A percentile compares a stretch with the other conserved stretches of the same genome.
These are phyloP conservation scores for Drosophila tani DNA, from an alignment of 1,140 invertebrate species.

Conservation along the genomic window DNA sequence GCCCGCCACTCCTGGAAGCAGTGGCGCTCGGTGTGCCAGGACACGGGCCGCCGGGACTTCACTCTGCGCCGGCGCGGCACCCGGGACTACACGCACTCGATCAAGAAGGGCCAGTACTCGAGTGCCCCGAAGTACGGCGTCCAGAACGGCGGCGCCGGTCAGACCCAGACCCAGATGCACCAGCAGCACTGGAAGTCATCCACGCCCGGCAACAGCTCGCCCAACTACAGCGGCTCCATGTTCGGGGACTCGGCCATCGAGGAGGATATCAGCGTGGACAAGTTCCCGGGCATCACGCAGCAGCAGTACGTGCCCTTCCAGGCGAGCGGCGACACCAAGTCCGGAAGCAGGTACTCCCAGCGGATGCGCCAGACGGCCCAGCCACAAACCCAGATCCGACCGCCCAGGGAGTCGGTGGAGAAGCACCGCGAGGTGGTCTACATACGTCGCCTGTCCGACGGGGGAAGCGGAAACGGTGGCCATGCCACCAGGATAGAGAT, in stretches of 20 bases:
- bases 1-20: slow-evolving; percentile 84
- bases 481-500: slow-evolving; percentile 82
- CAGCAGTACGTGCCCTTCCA: slow-evolving; percentile 80
- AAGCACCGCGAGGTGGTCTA: slow-evolving; percentile 82
- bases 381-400: slow-evolving; percentile 51
- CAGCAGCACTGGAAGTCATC: slow-evolving; percentile 81
- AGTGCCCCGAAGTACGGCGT: slow-evolving; percentile 64
- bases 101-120: slow-evolving; percentile 85
- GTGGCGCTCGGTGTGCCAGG: slow-evolving; percentile 83
- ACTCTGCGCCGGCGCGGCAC: slow-evolving; percentile 87
- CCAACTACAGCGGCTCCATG: slow-evolving; percentile 84
- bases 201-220: slow-evolving; percentile 83
- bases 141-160: slow-evolving; percentile 53
- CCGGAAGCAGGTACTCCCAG: slow-evolving; percentile 70
- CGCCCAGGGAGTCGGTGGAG: slow-evolving; percentile 52
- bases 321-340: slow-evolving; percentile 67
- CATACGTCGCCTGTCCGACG: slow-evolving; percentile 76
- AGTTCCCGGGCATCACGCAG: slow-evolving; percentile 76
- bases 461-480: slow-evolving; percentile 50
- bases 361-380: slow-evolving; percentile 65
- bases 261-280: slow-evolving; percentile 84
- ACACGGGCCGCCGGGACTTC: slow-evolving; percentile 86
- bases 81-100: slow-evolving; percentile 87
- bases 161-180: slow-evolving; percentile 45
- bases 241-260: slow-evolving; percentile 85